phyloP scores from a whole-genome alignment of 1,140 invertebrate genomes.

The Hycleus phaleratus region DNA sequence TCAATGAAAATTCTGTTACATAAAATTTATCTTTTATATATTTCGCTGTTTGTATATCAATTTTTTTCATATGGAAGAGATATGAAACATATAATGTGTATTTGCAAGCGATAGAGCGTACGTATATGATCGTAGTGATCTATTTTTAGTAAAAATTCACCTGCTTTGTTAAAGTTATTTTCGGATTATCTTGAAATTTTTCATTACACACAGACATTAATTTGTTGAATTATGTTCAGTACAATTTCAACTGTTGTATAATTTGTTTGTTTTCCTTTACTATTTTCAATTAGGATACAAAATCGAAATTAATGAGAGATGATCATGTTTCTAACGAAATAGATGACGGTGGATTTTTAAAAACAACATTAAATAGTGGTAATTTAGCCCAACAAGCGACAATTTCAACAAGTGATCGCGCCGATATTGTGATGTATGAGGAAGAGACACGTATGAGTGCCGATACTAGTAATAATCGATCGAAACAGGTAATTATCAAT shows the following conservation, averaged over 20 bases:
- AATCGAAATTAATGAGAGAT: too few relatives aligned
- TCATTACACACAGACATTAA: background rate
- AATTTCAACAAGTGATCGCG: constrained; percentile 1
- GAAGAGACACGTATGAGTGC: constrained; percentile 85
- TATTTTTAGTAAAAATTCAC: constrained; percentile 13
- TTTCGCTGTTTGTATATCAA: too few relatives aligned
- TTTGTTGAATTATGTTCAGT: background rate
- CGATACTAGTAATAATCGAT: constrained; percentile 51
- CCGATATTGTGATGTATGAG: constrained; percentile 45
- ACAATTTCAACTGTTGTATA: too few relatives aligned
- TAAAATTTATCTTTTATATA: too few relatives aligned
- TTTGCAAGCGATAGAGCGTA: background rate
- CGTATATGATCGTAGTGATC: constrained; percentile 10
- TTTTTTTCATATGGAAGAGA: background rate
- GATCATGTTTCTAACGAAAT: background rate
- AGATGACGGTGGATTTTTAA: constrained; percentile 4
- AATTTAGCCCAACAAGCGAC: constrained; percentile 4
- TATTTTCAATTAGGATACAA: too few relatives aligned
- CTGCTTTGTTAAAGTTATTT: constrained; percentile 15
- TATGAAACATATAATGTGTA: background rate
- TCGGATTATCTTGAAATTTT: background rate
- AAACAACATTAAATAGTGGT: constrained; percentile 1
- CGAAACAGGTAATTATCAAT: constrained; percentile 31
- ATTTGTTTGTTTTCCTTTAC: too few relatives aligned
- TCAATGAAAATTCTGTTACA: too few relatives aligned